Evolutionary conservation across 2,797 vertebrate species (phyloP), one percentile per base, ranked within the genome.

Genomic region (Iguana delicatissima): DNA sequence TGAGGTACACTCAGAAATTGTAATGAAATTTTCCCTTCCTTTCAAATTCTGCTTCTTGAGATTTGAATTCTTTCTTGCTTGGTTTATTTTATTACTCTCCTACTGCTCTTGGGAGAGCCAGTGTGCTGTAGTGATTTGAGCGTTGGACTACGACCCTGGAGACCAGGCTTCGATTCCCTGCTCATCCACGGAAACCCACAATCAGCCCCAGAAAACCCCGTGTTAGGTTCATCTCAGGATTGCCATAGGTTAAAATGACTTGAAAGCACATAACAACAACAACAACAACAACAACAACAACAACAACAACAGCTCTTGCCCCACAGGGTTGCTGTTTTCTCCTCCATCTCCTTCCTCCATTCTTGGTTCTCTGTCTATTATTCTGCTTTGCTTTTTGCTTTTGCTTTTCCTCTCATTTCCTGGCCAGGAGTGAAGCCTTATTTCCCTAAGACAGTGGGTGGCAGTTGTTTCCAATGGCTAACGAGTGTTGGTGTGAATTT

Each of bases 391-490:
- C 42, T 32, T 26, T 32, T 72, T 86, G 7, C 62, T 26, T 80
- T 24, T 13, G 24, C 55, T 32, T 2, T 42, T 46, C 52, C 26
- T 0, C 38, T 35, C 4, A 0, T 83, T 83, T 89, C 62, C 88
- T 77, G 35, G 76, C 6, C 13, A 73, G 64, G 94, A 81, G 1
- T 0, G 12, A 89, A 80, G 82, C 20, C 86, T 92, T 93, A 32
- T 86, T 86, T 91, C 89, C 85, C 32, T 93, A 93, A 80, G 67
- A 76, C 67, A n/a, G 55, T 88, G 93, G 92, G 93, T 73, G 89
- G 90, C 76, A 82, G 95, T 77, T 80, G 59, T 1, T 42, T 22
- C 91, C 69, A 94, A 94, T 91, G 89, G 90, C 83, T 87, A 85
- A 88, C 90, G 94, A 91, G 88, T 94, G 94, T 89, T 76, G 10